A percentile compares a stretch with the other conserved stretches of the same genome.
Evolutionary conservation across 2,797 vertebrate species (phyloP).

Genomic region (Falco biarmicus): DNA sequence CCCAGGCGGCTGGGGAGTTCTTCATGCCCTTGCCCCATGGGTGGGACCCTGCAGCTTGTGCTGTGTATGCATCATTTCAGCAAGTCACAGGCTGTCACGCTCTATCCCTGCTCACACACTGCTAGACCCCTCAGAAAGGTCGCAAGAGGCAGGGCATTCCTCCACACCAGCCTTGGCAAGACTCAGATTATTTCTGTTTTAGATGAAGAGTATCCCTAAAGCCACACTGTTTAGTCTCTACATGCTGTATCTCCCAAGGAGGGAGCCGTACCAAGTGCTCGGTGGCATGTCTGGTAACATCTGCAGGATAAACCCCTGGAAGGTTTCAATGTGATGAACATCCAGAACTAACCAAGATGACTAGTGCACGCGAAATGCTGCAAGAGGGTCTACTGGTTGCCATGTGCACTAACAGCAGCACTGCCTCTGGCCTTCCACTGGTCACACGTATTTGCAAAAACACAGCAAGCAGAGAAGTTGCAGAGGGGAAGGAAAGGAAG

Average conservation of each 20-base stretch:
- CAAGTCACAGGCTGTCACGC: not conserved
- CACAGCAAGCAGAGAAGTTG: not conserved
- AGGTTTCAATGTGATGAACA: not conserved
- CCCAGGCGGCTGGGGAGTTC: not conserved
- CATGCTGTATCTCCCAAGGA: not conserved
- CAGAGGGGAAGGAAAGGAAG: not conserved
- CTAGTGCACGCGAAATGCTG: accelerated
- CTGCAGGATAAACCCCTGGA: not conserved
- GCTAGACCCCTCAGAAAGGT: not conserved
- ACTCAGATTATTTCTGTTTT: not conserved
- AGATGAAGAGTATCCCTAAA: not conserved
- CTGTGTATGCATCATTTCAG: not conserved
- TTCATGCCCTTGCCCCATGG: not conserved
- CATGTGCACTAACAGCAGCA: not conserved
- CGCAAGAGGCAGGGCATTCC: not conserved
- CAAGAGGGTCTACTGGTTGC: not conserved
- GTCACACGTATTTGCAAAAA: not conserved
- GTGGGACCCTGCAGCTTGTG: accelerated
- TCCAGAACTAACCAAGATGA: not conserved
- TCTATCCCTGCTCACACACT: not conserved
- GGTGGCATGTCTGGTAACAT: not conserved
- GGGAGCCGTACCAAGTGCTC: not conserved
- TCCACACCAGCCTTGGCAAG: not conserved
- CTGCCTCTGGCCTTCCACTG: not conserved
- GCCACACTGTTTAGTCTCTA: not conserved